Conservation (phyloP, 2,888 invertebrate genomes). For the Aquatica leii region DNA sequence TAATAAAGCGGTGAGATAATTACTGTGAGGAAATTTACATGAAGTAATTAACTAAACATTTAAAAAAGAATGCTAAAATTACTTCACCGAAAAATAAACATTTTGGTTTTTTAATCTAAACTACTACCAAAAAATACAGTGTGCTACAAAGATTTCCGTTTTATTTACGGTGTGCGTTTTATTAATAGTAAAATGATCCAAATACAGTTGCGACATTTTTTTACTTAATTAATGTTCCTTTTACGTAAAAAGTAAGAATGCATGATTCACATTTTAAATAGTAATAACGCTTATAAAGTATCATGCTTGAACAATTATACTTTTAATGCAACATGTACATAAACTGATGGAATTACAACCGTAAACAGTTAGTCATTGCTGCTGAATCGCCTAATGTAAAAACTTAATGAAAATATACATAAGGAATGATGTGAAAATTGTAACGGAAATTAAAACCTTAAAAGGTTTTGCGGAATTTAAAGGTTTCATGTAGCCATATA, state of each 20-base stretch:
- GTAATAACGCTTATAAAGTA: conserved; percentile 1
- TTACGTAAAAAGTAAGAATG: background rate
- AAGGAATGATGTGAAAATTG: conserved; percentile 9
- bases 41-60: conserved; percentile 10
- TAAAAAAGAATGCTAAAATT: too few species aligned
- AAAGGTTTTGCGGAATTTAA: background rate
- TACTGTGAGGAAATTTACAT: conserved; percentile 5
- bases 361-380: conserved; percentile 8
- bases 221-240: too few species aligned
- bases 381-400: background rate
- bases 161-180: too few species aligned
- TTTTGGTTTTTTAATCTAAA: too few species aligned
- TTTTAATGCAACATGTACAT: background rate
- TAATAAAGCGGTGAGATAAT: conserved; percentile 7
- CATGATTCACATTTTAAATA: conserved; percentile 13
- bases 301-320: conserved; percentile 3
- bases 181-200: too few species aligned
- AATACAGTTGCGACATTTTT: too few species aligned
- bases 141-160: too few species aligned
- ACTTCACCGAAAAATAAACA: too few species aligned
- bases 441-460: conserved; percentile 12
- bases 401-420: conserved; percentile 1
- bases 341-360: conserved; percentile 6
- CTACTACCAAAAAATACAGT: too few species aligned
- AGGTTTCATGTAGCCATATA: background rate